Evolutionary conservation across 2,888 invertebrate species (phyloP).

Genomic region (Hoplodrina ambigua): DNA sequence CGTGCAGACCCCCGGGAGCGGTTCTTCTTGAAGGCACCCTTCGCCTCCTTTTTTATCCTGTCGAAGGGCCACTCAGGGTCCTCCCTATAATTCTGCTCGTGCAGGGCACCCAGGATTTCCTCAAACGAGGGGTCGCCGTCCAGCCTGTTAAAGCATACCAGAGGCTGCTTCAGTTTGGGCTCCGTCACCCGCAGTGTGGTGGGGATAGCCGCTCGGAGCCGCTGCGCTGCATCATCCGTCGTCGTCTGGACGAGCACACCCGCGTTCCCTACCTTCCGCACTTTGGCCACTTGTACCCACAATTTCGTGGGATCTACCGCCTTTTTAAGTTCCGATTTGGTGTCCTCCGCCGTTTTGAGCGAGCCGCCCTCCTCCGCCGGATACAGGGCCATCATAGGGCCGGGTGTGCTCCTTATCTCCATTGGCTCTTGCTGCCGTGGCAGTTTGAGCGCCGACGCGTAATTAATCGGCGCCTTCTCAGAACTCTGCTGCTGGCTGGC

Average conservation of each 20-base stretch:
- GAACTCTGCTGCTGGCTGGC: too few species aligned
- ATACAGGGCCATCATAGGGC: not conserved
- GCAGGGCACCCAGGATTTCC: rapidly evolving
- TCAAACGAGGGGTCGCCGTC: not conserved
- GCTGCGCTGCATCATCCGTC: rapidly evolving
- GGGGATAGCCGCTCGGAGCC: not conserved
- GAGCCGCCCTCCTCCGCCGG: not conserved
- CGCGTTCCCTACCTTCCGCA: not conserved
- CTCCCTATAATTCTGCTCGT: not conserved
- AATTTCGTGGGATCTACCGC: not conserved
- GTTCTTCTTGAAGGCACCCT: conserved; percentile 16
- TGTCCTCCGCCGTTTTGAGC: conserved; percentile 15
- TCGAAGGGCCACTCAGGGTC: not conserved
- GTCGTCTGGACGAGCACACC: not conserved
- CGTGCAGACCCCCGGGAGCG: not conserved
- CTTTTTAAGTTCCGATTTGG: not conserved
- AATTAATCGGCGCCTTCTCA: rapidly evolving
- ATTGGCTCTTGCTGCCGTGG: not conserved
- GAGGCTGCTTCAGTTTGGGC: rapidly evolving
- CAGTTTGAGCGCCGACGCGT: not conserved
- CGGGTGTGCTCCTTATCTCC: rapidly evolving
- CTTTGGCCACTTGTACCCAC: conserved; percentile 1
- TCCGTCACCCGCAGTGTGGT: not conserved
- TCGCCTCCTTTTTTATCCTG: not conserved
- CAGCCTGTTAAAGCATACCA: not conserved